Evolutionary conservation across 2,888 invertebrate genomes (phyloP).

Genomic region (Microctonus brassicae): DNA sequence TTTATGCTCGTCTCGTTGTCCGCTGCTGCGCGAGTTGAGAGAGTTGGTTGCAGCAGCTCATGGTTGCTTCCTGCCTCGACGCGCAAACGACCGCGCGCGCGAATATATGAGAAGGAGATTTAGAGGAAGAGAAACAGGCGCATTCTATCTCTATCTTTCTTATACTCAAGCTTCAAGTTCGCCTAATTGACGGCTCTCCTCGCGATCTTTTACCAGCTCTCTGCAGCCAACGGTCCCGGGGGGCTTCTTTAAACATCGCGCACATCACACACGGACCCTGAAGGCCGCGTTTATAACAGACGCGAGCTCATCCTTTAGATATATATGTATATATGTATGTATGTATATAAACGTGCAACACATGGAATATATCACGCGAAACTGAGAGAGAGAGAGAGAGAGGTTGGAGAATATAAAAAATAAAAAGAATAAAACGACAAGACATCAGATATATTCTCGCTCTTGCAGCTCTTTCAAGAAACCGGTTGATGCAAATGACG

Average conservation of each 20-base stretch:
- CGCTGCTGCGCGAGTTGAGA: slow-evolving; percentile 34
- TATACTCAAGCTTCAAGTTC: slow-evolving; percentile 42
- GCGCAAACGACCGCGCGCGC: slow-evolving; percentile 26
- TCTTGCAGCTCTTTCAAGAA: slow-evolving; percentile 10
- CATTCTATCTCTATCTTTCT: background rate
- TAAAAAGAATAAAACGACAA: slow-evolving; percentile 1
- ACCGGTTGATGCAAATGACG: slow-evolving; percentile 35
- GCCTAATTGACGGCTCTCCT: slow-evolving; percentile 65
- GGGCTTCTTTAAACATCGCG: slow-evolving; percentile 20
- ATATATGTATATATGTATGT: background rate
- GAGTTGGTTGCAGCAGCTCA: too few relatives aligned
- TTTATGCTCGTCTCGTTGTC: background rate
- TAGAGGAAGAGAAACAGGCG: background rate
- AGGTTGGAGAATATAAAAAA: slow-evolving; percentile 10
- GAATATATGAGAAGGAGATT: too few relatives aligned
- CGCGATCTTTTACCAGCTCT: slow-evolving; percentile 61
- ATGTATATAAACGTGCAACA: background rate
- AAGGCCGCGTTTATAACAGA: slow-evolving; percentile 18
- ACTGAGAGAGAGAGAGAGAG: slow-evolving; percentile 14
- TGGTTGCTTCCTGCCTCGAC: slow-evolving; percentile 30
- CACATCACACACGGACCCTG: slow-evolving; percentile 2
- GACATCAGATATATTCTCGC: slow-evolving; percentile 13
- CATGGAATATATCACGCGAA: slow-evolving; percentile 24
- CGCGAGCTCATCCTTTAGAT: slow-evolving; percentile 18
- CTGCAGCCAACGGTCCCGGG: slow-evolving; percentile 55